These are phyloP conservation scores for Synergus laeviventris DNA, from an alignment of 2,888 invertebrate genomes.

Conservation along the genomic window DNA sequence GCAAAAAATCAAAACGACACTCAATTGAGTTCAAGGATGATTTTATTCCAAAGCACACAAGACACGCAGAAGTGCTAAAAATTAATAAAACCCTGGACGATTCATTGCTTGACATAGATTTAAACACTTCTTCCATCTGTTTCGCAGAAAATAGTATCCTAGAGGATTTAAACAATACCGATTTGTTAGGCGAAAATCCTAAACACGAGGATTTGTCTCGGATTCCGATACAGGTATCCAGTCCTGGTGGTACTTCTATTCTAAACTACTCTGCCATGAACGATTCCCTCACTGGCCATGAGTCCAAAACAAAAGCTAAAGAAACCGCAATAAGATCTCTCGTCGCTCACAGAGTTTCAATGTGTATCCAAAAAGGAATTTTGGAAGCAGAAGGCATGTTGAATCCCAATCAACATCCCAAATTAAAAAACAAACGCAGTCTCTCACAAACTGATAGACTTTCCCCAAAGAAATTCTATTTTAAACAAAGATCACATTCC, in stretches of 20 bases:
- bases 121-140: background rate
- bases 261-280: conserved; percentile 69
- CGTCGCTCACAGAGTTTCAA: conserved; percentile 58
- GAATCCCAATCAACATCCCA: background rate
- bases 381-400: conserved; percentile 22
- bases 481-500: conserved; percentile 53
- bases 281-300: conserved; percentile 55
- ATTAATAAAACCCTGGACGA: conserved; percentile 64
- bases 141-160: conserved; percentile 39
- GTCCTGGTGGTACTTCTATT: conserved; percentile 59
- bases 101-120: conserved; percentile 40
- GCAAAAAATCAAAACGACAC: conserved; percentile 25
- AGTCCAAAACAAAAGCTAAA: conserved; percentile 28
- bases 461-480: background rate
- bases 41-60: conserved; percentile 50
- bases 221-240: conserved; percentile 1
- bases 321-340: conserved; percentile 53
- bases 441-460: conserved; percentile 43
- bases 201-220: conserved; percentile 8
- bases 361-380: conserved; percentile 48
- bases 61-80: conserved; percentile 56
- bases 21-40: conserved; percentile 56
- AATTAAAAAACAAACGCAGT: conserved; percentile 42
- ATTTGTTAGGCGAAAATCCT: conserved; percentile 44
- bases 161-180: conserved; percentile 47